A percentile compares a stretch with the other conserved stretches of the same genome.
These are phyloP conservation scores for Meteorus colon DNA, from an alignment of 2,888 invertebrate genomes.

Conservation along the genomic window DNA sequence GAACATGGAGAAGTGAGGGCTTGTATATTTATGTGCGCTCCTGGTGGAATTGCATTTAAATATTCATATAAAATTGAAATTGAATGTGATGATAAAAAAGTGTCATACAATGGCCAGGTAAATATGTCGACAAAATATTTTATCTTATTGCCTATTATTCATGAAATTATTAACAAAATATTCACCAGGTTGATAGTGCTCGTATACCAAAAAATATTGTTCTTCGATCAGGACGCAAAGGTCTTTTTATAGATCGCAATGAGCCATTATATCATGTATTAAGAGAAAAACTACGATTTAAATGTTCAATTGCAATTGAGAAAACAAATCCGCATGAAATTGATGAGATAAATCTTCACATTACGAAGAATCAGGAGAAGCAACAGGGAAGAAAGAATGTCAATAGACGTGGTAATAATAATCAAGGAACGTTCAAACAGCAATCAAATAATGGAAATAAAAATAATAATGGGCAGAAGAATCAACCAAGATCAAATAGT, in stretches of 20 bases:
- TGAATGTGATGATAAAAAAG: neutral
- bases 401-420: no score
- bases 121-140: neutral
- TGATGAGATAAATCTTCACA: neutral
- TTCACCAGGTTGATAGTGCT: neutral
- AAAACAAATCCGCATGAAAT: neutral
- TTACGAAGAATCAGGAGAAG: neutral
- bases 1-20: neutral
- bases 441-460: neutral
- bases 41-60: neutral
- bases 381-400: neutral
- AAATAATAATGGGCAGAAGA: neutral
- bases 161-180: no score
- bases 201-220: neutral
- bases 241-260: neutral
- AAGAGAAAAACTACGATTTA: neutral
- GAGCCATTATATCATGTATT: neutral
- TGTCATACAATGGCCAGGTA: neutral
- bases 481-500: neutral
- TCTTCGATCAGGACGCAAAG: neutral
- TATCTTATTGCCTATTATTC: no score
- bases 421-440: neutral
- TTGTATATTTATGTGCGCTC: neutral
- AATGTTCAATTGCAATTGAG: neutral
- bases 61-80: constrained; percentile 2